Evolutionary conservation across 2,888 invertebrate genomes (phyloP).

Genomic region (Cerastis leucographa): DNA sequence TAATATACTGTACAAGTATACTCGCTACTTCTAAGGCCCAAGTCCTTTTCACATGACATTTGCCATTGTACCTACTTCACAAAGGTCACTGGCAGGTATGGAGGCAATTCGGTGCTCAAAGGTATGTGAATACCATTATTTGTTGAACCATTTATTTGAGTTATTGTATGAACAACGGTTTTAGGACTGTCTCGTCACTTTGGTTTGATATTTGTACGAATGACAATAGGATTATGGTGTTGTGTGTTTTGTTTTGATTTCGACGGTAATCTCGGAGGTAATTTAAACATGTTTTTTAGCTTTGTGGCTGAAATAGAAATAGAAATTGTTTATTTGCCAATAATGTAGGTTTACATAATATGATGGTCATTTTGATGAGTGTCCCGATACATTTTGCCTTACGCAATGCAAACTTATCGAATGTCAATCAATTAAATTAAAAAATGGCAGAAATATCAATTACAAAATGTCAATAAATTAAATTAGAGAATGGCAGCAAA

Average conservation of each 20-base stretch:
- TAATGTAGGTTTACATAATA: too few relatives aligned
- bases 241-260: background rate
- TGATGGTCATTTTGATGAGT: too few relatives aligned
- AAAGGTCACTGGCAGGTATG: constrained; percentile 38
- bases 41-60: constrained; percentile 37
- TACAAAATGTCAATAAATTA: too few relatives aligned
- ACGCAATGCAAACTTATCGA: too few relatives aligned
- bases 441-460: too few relatives aligned
- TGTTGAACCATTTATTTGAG: constrained; percentile 43
- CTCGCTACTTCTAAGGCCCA: constrained; percentile 16
- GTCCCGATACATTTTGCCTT: too few relatives aligned
- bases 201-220: constrained; percentile 22
- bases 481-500: too few relatives aligned
- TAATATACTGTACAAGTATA: background rate
- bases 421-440: too few relatives aligned
- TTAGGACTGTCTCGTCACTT: constrained; percentile 16
- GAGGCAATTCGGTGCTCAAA: constrained; percentile 42
- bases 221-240: constrained; percentile 2
- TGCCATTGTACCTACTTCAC: constrained; percentile 20
- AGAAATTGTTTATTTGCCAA: too few relatives aligned
- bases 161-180: constrained; percentile 29
- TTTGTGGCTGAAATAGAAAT: too few relatives aligned
- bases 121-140: constrained; percentile 26
- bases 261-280: too few relatives aligned
- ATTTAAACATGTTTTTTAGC: too few relatives aligned